A percentile compares a stretch with the other conserved stretches of the same genome.
phyloP scores from a whole-genome alignment of 30 jellyfish, hydroid and myxozoan genomes.

The Hydractinia symbiolongicarpus region DNA sequence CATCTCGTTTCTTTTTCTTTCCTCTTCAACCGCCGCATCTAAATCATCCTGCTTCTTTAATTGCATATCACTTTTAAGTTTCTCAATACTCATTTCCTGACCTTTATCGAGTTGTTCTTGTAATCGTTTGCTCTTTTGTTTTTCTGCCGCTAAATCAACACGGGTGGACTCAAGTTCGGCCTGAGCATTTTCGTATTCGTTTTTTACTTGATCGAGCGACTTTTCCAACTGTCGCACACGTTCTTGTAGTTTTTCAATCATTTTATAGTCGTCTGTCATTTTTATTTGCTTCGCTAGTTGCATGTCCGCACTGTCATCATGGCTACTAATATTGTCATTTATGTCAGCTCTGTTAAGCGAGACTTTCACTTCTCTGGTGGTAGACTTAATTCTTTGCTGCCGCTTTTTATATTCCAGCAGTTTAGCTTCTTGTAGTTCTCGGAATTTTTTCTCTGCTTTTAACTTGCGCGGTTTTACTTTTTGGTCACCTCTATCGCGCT shows the following conservation, averaged over 20 bases:
- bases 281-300: constrained; percentile 32
- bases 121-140: constrained; percentile 15
- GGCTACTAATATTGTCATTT: background rate
- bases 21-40: constrained; percentile 35
- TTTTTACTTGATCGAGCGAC: constrained; percentile 47
- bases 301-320: constrained; percentile 49
- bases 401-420: background rate
- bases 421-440: constrained; percentile 17
- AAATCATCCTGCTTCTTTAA: constrained; percentile 27
- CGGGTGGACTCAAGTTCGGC: constrained; percentile 26
- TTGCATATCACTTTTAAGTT: constrained; percentile 4
- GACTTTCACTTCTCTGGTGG: background rate
- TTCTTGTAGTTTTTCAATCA: constrained; percentile 62
- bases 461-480: background rate
- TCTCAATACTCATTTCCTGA: constrained; percentile 23
- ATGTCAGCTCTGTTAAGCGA: background rate
- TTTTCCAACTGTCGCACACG: constrained; percentile 55
- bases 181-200: constrained; percentile 69
- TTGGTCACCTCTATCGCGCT: background rate
- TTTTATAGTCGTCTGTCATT: constrained; percentile 92
- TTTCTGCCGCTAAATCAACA: constrained; percentile 22
- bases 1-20: constrained; percentile 25
- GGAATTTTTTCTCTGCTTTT: constrained; percentile 18
- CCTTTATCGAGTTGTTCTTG: constrained; percentile 29
- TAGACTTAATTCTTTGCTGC: background rate